Conservation (phyloP, 2,113 vertebrate species). For the Heterotis niloticus region DNA sequence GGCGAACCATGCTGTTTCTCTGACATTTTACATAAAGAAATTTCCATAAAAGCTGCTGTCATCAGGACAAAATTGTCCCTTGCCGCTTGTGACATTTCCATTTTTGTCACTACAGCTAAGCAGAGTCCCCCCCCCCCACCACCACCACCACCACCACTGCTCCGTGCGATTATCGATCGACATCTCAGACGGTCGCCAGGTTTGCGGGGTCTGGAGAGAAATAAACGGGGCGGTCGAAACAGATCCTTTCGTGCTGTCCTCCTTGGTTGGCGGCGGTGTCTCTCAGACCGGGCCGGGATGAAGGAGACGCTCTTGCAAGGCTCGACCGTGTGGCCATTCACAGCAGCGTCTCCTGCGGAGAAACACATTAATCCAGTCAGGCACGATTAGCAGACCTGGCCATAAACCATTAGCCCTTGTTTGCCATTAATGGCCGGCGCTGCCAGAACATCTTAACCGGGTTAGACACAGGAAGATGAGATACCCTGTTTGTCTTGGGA, state of each 20-base stretch:
- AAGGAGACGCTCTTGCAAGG: neutral
- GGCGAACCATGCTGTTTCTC: neutral
- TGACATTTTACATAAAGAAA: neutral
- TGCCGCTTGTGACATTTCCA: constrained; percentile 5
- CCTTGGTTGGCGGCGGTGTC: neutral
- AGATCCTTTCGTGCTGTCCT: too few relatives aligned
- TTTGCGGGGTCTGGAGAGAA: neutral
- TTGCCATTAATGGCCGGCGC: constrained; percentile 51
- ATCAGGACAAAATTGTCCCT: neutral
- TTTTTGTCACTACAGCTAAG: neutral
- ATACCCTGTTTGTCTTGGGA: constrained; percentile 24
- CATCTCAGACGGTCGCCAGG: neutral
- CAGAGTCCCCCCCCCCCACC: neutral
- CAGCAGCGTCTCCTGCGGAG: constrained; percentile 18
- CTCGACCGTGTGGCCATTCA: neutral
- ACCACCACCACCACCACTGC: neutral
- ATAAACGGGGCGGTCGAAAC: neutral
- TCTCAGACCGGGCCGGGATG: neutral
- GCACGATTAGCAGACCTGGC: constrained; percentile 41
- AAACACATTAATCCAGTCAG: constrained; percentile 44
- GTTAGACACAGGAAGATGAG: constrained; percentile 48
- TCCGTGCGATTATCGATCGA: neutral
- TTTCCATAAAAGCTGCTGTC: neutral
- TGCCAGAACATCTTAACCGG: constrained; percentile 46
- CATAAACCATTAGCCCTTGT: constrained; percentile 45